These are phyloP conservation scores for Gallinago undulata DNA, from an alignment of 2,113 vertebrate genomes.

Conservation along the genomic window DNA sequence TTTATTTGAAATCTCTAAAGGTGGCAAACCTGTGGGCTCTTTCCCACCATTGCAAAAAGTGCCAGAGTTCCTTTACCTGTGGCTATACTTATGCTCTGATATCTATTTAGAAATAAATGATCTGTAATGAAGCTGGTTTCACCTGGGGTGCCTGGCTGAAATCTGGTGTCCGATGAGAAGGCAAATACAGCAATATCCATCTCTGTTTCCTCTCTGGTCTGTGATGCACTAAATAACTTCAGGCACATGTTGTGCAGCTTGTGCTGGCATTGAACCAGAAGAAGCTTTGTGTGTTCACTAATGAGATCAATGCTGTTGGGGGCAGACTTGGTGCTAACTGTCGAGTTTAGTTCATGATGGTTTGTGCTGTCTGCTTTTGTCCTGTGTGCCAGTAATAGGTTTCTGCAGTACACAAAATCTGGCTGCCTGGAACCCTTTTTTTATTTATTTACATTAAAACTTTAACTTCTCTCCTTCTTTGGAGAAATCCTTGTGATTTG, in stretches of 20 bases:
- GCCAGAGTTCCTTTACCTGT: background rate
- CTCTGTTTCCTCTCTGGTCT: background rate
- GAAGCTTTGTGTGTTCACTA: background rate
- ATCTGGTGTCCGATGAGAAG: background rate
- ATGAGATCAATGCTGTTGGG: background rate
- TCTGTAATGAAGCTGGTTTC: background rate
- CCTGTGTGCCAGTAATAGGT: background rate
- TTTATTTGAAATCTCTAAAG: background rate
- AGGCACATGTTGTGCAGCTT: background rate
- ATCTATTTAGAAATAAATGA: background rate
- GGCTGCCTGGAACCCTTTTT: background rate
- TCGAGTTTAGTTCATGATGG: background rate
- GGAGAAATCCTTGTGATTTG: background rate
- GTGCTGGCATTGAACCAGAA: background rate
- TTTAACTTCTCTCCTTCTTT: background rate
- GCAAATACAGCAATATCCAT: background rate
- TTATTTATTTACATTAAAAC: background rate
- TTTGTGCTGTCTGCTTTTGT: constrained; percentile 15
- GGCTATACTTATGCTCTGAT: background rate
- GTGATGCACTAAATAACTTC: background rate
- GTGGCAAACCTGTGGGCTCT: background rate
- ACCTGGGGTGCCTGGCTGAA: background rate
- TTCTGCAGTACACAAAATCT: background rate
- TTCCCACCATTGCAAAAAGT: background rate
- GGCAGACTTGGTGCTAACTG: background rate